A percentile compares a stretch with the other conserved stretches of the same genome.
phyloP scores from a whole-genome alignment of 2,888 invertebrate species.

The Capitulum mitella region DNA sequence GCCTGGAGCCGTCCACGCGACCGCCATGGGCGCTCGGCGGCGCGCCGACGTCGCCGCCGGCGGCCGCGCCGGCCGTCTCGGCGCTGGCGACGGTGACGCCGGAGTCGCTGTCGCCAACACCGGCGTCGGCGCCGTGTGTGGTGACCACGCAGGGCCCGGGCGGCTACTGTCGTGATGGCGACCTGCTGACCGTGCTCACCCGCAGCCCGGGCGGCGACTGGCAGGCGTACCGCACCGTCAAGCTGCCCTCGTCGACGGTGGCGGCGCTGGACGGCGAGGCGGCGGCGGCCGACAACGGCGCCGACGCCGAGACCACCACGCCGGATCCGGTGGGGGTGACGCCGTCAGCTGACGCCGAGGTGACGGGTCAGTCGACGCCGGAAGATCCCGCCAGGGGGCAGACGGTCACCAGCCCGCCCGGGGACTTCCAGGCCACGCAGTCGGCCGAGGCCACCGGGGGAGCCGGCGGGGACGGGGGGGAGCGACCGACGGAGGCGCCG shows the following conservation, averaged over 20 bases:
- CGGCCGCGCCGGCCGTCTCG: too few relatives aligned
- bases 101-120: neutral
- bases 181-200: conserved; percentile 6
- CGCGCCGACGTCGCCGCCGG: neutral
- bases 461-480: too few relatives aligned
- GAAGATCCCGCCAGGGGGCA: neutral
- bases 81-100: neutral
- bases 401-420: neutral
- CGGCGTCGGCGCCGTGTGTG: neutral
- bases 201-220: conserved; percentile 1
- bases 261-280: neutral
- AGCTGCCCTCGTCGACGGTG: neutral
- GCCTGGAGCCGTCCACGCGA: neutral
- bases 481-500: neutral
- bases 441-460: too few relatives aligned
- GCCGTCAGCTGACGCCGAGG: neutral
- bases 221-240: neutral
- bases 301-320: neutral
- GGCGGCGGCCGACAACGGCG: neutral
- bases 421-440: too few relatives aligned
- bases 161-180: conserved; percentile 8
- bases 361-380: neutral
- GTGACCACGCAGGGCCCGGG: conserved; percentile 8
- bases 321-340: neutral
- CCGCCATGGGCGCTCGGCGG: neutral